Base-by-base conservation (phyloP, 2,888 invertebrate species). In the Cantharis lateralis region DNA sequence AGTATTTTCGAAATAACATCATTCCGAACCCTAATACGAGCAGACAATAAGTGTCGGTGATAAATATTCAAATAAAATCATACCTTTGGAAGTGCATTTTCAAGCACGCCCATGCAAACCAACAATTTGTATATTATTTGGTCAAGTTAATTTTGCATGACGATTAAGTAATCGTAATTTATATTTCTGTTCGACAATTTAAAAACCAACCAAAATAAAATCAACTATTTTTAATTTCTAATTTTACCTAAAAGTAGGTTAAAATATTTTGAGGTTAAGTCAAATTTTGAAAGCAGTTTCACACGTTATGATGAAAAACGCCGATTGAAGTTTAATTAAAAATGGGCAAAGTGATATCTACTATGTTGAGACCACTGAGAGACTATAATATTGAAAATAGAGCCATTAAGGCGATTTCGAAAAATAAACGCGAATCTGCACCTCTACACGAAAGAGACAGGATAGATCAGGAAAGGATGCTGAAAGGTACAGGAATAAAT, bases 341-440 rank as follows among this genome's bases (percentile, higher is more conserved):
- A 86, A 94, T 94, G 94, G 94, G 94, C 82, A 92, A 91, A 88
- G 89, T 91, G 83, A 89, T 91, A 81, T 91, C 94, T 0, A 88
- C 88, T 82, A 87, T 93, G 70, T 87, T 90, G 20, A 89, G 92
- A 78, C 93, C 93, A 15, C 79, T 91, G 15, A 92, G 91, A 85
- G 91, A 92, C 24, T 94, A 93, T 83, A 95, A 96, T 87, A 90
- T 94, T 2, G 95, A 95, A 86, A 93, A 91, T 87, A 91, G 96
- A 79, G 95, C 95, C 24, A 93, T 93, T 83, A 92, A 92, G 83
- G 87, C 93, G 16, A 91, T 96, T 80, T 91, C 92, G 0, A 90
- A 90, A 85, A 92, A 93, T 66, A 88, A 87, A 78, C 89, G 91
- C 15, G 88, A 88, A 48, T 91, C 92, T 26, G 95, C 96, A n/a